A percentile compares a stretch with the other conserved stretches of the same genome.
phyloP scores from a whole-genome alignment of 2,888 invertebrate genomes.

The Pterostichus madidus region DNA sequence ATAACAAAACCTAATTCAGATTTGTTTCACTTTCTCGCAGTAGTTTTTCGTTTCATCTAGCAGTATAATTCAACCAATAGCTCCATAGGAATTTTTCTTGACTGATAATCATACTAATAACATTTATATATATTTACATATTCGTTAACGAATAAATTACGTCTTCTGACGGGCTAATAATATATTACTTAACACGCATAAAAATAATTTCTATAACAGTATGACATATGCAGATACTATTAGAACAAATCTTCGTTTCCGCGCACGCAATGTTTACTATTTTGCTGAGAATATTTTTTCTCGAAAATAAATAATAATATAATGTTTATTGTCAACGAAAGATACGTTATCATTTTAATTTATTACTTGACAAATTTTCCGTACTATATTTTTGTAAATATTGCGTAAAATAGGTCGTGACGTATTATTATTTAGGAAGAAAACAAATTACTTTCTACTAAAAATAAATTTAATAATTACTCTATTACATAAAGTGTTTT shows the following conservation, averaged over 20 bases:
- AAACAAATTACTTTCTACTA: not conserved
- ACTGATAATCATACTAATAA: slow-evolving; percentile 20
- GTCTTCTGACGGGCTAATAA: slow-evolving; percentile 10
- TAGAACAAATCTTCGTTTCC: slow-evolving; percentile 1
- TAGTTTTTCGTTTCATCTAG: too few species aligned
- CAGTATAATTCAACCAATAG: too few species aligned
- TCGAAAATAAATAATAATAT: not conserved
- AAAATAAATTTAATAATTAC: slow-evolving; percentile 6
- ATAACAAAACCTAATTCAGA: too few species aligned
- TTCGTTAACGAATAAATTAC: slow-evolving; percentile 27
- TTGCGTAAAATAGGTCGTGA: too few species aligned
- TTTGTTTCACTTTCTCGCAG: too few species aligned
- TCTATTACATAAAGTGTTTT: too few species aligned
- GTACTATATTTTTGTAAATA: not conserved
- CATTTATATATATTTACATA: slow-evolving; percentile 33
- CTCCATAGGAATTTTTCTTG: not conserved
- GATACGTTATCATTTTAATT: slow-evolving; percentile 30
- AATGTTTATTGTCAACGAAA: not conserved
- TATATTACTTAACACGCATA: slow-evolving; percentile 34
- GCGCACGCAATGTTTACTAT: slow-evolving; percentile 21
- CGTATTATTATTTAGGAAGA: too few species aligned
- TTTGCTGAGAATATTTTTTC: too few species aligned
- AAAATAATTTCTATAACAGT: slow-evolving; percentile 17
- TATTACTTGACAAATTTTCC: slow-evolving; percentile 16
- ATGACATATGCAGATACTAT: not conserved